Evolutionary conservation across 2,888 invertebrate species (phyloP).

Genomic region (Nemotelus nigrinus): DNA sequence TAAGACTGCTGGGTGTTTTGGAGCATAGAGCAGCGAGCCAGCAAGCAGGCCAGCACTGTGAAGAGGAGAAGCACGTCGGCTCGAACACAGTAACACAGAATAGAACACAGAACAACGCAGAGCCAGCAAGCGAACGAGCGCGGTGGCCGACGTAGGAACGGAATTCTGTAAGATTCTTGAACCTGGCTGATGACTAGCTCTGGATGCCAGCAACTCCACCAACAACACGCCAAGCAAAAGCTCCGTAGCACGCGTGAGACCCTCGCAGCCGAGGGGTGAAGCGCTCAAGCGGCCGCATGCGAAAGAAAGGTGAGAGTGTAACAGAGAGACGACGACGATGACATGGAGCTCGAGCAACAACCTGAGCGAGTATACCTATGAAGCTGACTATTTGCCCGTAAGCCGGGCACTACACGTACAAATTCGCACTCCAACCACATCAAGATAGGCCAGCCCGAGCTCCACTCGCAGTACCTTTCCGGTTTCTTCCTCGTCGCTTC

Average conservation of each 20-base stretch:
- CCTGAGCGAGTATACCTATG: conserved; percentile 1
- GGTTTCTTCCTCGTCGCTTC: conserved; percentile 2
- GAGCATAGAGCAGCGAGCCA: conserved; percentile 21
- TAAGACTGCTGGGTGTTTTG: conserved; percentile 39
- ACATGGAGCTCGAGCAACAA: conserved; percentile 37
- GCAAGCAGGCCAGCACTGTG: neutral
- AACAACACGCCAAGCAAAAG: conserved; percentile 31
- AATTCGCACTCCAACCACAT: conserved; percentile 23
- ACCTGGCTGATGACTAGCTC: conserved; percentile 32
- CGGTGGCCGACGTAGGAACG: conserved; percentile 14
- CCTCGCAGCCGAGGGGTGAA: conserved; percentile 16
- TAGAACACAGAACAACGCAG: conserved; percentile 27
- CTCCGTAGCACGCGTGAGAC: conserved; percentile 23
- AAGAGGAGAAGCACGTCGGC: conserved; percentile 24
- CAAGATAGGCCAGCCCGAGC: conserved; percentile 14
- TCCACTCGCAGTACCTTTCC: conserved; percentile 1
- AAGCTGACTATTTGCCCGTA: conserved; percentile 6
- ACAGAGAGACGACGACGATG: conserved; percentile 5
- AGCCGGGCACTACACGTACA: neutral
- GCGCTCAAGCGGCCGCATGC: conserved; percentile 14
- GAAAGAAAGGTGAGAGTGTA: conserved; percentile 36
- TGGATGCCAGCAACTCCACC: conserved; percentile 2
- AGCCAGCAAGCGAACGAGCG: neutral
- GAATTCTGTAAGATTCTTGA: conserved; percentile 40
- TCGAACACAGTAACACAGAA: neutral